phyloP scores from a whole-genome alignment of 2,113 vertebrate species.

The Myrmecophaga tridactyla region DNA sequence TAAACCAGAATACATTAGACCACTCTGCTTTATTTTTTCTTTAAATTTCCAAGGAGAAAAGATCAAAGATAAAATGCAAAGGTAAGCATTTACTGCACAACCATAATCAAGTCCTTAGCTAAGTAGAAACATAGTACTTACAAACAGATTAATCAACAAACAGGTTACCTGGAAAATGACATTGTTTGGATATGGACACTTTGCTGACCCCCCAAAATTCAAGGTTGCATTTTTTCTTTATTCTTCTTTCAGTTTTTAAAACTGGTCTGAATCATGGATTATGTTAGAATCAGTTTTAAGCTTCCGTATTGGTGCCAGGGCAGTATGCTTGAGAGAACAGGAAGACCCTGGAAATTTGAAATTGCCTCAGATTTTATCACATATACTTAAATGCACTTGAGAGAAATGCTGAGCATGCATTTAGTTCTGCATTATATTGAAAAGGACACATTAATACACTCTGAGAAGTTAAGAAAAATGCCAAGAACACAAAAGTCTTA shows the following conservation, averaged over 20 bases:
- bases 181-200: not conserved
- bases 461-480: not conserved
- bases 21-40: not conserved
- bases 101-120: not conserved
- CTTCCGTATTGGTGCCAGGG: not conserved
- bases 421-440: not conserved
- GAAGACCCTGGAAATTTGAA: not conserved
- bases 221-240: not conserved
- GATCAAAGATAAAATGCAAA: not conserved
- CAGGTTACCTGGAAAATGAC: not conserved
- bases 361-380: not conserved
- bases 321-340: not conserved
- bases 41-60: not conserved
- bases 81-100: not conserved
- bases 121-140: not conserved
- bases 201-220: not conserved
- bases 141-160: not conserved
- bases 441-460: not conserved
- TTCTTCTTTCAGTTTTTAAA: not conserved
- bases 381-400: not conserved
- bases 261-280: not conserved
- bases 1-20: not conserved
- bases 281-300: not conserved
- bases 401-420: not conserved
- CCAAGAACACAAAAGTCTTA: not conserved